These are phyloP conservation scores for Epinephelus coioides DNA, from an alignment of 2,797 vertebrate species.

Conservation along the genomic window DNA sequence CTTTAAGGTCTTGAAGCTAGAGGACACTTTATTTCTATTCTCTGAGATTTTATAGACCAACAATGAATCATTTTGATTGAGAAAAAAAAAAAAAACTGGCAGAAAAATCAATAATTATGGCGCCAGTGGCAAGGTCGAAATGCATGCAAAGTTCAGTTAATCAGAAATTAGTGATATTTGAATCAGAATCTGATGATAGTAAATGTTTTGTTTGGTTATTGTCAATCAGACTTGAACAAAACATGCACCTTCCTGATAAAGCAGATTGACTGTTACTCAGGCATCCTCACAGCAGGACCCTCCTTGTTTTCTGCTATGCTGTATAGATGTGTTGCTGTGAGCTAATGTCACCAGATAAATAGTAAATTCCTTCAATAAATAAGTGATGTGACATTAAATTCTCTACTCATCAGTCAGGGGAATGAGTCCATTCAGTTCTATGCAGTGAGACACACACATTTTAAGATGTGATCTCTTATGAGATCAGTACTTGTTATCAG, in stretches of 20 bases:
- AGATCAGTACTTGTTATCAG: neutral
- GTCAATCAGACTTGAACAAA: neutral
- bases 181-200: no score
- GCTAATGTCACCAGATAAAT: neutral
- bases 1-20: no score
- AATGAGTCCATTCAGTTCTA: no score
- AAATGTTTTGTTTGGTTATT: no score
- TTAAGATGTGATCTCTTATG: no score
- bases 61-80: neutral
- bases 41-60: no score
- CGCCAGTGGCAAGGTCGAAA: neutral
- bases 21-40: no score
- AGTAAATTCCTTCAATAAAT: neutral
- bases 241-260: neutral
- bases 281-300: neutral
- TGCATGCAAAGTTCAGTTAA: neutral
- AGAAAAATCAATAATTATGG: neutral
- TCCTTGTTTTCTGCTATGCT: neutral
- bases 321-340: neutral
- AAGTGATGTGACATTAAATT: neutral
- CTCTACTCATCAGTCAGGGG: neutral
- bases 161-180: no score
- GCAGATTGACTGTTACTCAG: neutral
- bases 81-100: neutral
- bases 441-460: neutral